These are phyloP conservation scores for Phataginus tetradactyla DNA, from an alignment of 2,797 vertebrate genomes.

Conservation along the genomic window DNA sequence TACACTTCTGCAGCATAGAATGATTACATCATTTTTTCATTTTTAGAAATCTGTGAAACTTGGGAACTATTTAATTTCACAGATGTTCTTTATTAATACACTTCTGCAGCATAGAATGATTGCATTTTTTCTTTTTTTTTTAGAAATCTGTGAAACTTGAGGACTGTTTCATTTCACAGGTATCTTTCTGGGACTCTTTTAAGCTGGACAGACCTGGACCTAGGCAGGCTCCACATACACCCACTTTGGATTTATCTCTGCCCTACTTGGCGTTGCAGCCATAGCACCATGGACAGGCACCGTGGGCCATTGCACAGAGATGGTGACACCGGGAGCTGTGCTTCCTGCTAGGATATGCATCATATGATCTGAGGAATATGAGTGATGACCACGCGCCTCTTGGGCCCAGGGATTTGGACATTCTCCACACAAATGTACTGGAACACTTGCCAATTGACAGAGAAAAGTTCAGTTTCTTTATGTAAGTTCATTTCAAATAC, in stretches of 20 bases:
- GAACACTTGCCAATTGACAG: not conserved
- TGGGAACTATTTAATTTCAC: not conserved
- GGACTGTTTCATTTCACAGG: not conserved
- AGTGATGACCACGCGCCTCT: not conserved
- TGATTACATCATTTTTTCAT: not conserved
- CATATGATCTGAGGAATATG: not conserved
- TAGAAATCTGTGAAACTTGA: not conserved
- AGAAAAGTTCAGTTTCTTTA: not conserved
- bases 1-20: not conserved
- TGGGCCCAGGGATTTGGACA: not conserved
- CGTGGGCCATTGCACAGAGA: slow-evolving; percentile 55
- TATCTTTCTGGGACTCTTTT: not conserved
- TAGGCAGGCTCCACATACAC: not conserved
- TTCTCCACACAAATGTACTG: not conserved
- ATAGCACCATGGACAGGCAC: not conserved
- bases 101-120: slow-evolving; percentile 37
- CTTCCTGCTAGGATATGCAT: slow-evolving; percentile 6
- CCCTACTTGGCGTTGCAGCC: not conserved
- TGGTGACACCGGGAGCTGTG: slow-evolving; percentile 49
- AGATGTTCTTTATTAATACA: not conserved
- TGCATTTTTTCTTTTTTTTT: slow-evolving; percentile 10
- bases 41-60: not conserved
- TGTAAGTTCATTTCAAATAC: not conserved
- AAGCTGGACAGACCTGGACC: not conserved
- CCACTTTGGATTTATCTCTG: slow-evolving; percentile 19